Base-by-base conservation (phyloP, 2,113 vertebrate genomes). In the Rafetus swinhoei region DNA sequence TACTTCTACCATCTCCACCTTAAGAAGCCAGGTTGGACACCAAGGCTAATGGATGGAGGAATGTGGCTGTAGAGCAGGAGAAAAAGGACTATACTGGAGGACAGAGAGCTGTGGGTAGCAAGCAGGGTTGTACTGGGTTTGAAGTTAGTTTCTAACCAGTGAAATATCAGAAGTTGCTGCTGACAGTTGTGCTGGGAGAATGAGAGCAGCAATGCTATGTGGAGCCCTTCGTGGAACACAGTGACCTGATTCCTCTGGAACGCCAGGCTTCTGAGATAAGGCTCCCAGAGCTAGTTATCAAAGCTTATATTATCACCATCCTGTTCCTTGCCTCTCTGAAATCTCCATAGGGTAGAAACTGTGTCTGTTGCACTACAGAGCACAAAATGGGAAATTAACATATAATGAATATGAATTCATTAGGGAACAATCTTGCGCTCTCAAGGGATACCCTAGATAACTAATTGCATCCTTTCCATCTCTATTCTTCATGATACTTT, bases 161-260 rank as follows among this genome's bases (percentile, higher is more conserved):
- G 65, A 83, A 72, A 32, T 86, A 22, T 3, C 56, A 32, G n/a
- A 1, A 88, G 9, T 22, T 69, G 50, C 84, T 81, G 56, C 27
- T 62, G 52, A 21, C 0, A 0, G 3, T 5, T 52, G 4, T 56
- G 16, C 7, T 6, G 22, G 22, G 11, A 52, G 90, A 86, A 90
- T 4, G 0, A 0, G 91, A 72, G 27, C 32, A 85, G 69, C 82
- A 5, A 3, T 72, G 62, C 62, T 3, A 1, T 1, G 7, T 24
- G 27, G 57, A 55, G 87, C 85, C 55, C 0, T 90, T 96, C 15
- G 39, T 59, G 12, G 18, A 45, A 7, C 0, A 29, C 4, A 81
- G 77, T 57, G 60, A 27, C 21, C 69, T 53, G n/a, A 10, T 50
- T 32, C 57, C 1, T 24, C 21, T n/a, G 86, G 13, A 56, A 57